Conservation (phyloP, 2,888 invertebrate genomes). For the Drymonia ruficornis region DNA sequence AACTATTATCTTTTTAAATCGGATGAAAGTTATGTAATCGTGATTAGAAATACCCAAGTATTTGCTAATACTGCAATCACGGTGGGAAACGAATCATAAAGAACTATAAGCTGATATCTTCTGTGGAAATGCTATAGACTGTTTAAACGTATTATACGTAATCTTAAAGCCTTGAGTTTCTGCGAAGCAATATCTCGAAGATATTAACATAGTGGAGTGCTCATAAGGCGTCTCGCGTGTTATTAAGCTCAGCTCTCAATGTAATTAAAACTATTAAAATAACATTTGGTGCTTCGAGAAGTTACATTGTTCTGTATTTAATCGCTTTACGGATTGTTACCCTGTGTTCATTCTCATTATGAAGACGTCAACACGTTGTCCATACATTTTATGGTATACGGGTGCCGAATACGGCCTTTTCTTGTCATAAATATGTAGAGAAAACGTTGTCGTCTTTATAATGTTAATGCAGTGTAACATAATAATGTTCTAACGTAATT, state of each 20-base stretch:
- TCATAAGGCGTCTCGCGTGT: conserved; percentile 46
- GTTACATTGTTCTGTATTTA: conserved; percentile 51
- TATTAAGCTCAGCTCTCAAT: conserved; percentile 54
- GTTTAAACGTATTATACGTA: neutral
- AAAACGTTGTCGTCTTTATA: too few relatives aligned
- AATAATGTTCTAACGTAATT: conserved; percentile 55
- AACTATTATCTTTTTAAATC: neutral
- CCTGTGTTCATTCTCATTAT: too few relatives aligned
- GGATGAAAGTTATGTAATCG: neutral
- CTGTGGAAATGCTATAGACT: neutral
- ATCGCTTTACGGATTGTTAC: conserved; percentile 57
- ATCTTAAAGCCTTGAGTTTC: conserved; percentile 12
- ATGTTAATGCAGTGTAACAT: too few relatives aligned
- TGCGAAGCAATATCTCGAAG: conserved; percentile 25
- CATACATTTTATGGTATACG: too few relatives aligned
- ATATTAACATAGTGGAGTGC: conserved; percentile 41
- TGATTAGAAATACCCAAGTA: neutral
- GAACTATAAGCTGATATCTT: neutral
- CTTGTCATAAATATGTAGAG: too few relatives aligned
- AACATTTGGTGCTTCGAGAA: conserved; percentile 67
- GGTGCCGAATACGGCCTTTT: too few relatives aligned
- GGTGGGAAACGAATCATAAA: neutral
- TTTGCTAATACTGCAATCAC: neutral
- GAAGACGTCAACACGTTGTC: too few relatives aligned
- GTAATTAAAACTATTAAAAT: conserved; percentile 81